Percentiles rank a stretch among this genome's conserved stretches.
Evolutionary conservation across 2,888 invertebrate genomes (phyloP).

Genomic region (Ischnura elegans): DNA sequence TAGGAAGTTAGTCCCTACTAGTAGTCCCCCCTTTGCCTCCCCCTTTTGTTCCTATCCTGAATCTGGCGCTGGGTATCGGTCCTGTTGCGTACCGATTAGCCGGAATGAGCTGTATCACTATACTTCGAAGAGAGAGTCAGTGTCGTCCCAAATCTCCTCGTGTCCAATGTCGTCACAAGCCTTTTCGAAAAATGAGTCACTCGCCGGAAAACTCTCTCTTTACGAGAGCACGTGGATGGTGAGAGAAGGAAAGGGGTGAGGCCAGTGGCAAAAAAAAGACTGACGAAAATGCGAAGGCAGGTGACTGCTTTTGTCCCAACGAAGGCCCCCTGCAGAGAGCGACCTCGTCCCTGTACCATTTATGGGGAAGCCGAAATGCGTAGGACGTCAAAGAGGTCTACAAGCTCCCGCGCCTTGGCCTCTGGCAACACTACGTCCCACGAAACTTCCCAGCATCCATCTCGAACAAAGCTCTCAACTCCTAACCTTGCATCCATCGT

Average conservation of each 20-base stretch:
- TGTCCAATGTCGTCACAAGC: background rate
- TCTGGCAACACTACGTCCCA: background rate
- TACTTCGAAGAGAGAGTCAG: background rate
- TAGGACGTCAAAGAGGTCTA: too few species aligned
- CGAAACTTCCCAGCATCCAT: background rate
- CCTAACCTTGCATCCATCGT: too few species aligned
- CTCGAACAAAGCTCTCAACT: background rate
- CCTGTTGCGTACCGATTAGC: too few species aligned
- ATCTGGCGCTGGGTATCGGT: too few species aligned
- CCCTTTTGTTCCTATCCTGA: too few species aligned
- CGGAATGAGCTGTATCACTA: too few species aligned
- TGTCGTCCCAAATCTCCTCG: background rate
- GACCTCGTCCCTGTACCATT: slow-evolving; percentile 23
- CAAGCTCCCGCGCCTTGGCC: background rate
- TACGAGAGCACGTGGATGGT: background rate
- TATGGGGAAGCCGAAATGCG: background rate
- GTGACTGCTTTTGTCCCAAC: background rate
- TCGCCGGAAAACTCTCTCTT: background rate
- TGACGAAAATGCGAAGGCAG: background rate
- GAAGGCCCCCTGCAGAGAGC: background rate
- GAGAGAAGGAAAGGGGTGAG: background rate
- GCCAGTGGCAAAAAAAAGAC: background rate
- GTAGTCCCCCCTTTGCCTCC: too few species aligned
- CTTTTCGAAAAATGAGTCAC: background rate
- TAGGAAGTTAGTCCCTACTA: too few species aligned